Evolutionary conservation across 2,797 vertebrate species (phyloP).

Genomic region (Hippopotamyrus pictus): DNA sequence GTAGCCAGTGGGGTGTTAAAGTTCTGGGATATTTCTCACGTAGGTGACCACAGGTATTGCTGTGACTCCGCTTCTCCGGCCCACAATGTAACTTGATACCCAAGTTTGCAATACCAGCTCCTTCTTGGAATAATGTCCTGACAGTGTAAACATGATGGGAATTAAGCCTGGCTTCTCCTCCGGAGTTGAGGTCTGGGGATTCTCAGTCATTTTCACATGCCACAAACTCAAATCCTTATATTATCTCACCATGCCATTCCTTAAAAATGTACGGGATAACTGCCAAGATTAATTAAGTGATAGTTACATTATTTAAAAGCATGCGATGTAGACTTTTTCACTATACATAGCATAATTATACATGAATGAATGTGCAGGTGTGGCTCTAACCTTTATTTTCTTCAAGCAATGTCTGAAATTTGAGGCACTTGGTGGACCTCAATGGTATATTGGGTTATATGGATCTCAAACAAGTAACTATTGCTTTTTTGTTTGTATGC

Average conservation of each 20-base stretch:
- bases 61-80: slow-evolving; percentile 40
- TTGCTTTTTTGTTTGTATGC: neutral
- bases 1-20: slow-evolving; percentile 30
- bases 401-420: neutral
- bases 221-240: slow-evolving; percentile 31
- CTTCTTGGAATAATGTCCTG: slow-evolving; percentile 53
- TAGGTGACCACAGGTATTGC: slow-evolving; percentile 40
- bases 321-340: neutral
- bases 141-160: slow-evolving; percentile 51
- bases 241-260: neutral
- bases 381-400: neutral
- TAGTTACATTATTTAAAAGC: neutral
- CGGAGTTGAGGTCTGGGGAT: slow-evolving; percentile 21
- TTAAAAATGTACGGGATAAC: neutral
- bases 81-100: slow-evolving; percentile 41
- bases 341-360: neutral
- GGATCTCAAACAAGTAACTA: neutral
- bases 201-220: slow-evolving; percentile 12
- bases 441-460: neutral
- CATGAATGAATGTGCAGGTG: neutral
- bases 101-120: slow-evolving; percentile 50
- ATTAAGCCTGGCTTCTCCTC: slow-evolving; percentile 42
- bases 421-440: neutral
- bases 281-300: neutral
- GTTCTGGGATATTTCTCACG: slow-evolving; percentile 33